A percentile compares a stretch with the other conserved stretches of the same genome.
phyloP scores from a whole-genome alignment of 92 coral and sea anemone species.

The Blastomussa wellsi region DNA sequence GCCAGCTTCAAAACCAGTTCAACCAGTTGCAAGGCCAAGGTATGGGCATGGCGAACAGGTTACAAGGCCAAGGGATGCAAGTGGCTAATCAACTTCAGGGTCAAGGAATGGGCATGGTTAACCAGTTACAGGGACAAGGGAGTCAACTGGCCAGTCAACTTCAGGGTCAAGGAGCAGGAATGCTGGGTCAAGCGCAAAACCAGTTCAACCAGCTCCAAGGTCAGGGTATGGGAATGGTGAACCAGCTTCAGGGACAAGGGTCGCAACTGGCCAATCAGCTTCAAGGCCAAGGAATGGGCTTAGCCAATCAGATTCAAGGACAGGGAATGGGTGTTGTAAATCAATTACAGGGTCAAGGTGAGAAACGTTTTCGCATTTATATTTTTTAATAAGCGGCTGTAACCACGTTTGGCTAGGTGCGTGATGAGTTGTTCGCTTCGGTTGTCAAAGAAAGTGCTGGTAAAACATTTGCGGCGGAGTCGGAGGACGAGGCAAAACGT shows the following conservation, averaged over 20 bases:
- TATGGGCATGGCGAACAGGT: slow-evolving; percentile 45
- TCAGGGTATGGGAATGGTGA: slow-evolving; percentile 70
- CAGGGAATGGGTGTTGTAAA: slow-evolving; percentile 82
- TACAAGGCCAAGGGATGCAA: slow-evolving; percentile 53
- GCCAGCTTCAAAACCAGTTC: slow-evolving; percentile 35
- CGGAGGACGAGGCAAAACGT: too few relatives aligned
- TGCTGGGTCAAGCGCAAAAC: slow-evolving; percentile 64
- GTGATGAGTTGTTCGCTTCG: too few relatives aligned
- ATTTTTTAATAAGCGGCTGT: too few relatives aligned
- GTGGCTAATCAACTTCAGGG: slow-evolving; percentile 61
- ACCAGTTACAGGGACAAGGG: slow-evolving; percentile 46
- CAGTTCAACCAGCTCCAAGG: slow-evolving; percentile 61
- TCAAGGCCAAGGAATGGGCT: slow-evolving; percentile 70
- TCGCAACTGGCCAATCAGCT: slow-evolving; percentile 48
- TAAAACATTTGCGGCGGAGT: too few relatives aligned
- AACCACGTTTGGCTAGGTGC: too few relatives aligned
- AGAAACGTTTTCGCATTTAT: not conserved
- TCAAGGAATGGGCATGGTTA: slow-evolving; percentile 66
- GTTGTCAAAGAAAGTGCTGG: too few relatives aligned
- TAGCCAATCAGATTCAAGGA: slow-evolving; percentile 64
- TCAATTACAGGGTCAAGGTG: slow-evolving; percentile 70
- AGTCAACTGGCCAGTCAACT: slow-evolving; percentile 47
- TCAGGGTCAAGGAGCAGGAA: slow-evolving; percentile 78
- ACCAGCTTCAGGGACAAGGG: slow-evolving; percentile 75
- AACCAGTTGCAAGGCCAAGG: slow-evolving; percentile 63